Evolutionary conservation across 2,888 invertebrate genomes (phyloP), one percentile per base, ranked within the genome.

Genomic region (Muschampia plurimacula): DNA sequence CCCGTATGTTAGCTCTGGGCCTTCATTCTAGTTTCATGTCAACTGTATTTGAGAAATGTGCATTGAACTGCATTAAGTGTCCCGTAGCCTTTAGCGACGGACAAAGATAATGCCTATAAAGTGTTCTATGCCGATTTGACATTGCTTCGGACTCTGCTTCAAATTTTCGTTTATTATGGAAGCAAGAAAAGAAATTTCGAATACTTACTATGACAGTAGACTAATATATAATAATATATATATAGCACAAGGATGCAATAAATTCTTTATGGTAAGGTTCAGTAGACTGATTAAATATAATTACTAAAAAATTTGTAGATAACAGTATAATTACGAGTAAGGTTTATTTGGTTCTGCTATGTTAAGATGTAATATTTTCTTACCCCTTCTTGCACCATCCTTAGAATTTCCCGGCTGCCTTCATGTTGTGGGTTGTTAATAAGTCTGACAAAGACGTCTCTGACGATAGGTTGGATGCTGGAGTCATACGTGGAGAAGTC

Each of bases 301-400:
- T 32, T 32, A 32, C 32, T 32, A 4, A 32, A 32, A 4, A 32
- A 32, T 32, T 32, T 4, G 32, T 32, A 32, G 32, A 32, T 32
- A 32, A 2, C 2, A 2, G 2, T 4, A 4, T 32, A 32, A 32
- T 2, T 32, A 32, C 32, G 3, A 32, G 32, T 32, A 32, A 41
- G 41, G 7, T 41, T 41, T 41, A 5, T 5, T 41, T 9, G 6
- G 41, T 41, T 41, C 41, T 41, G 41, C 41, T 41, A 41, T 9
- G 41, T 41, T 41, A 41, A 41, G 41, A 41, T 9, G 7, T 65
- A 32, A 46, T 67, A 92, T 22, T 28, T 60, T 12, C 96, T 96
- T 93, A 97, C 97, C 80, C 96, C 97, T 94, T 98, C 98, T 86
- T 98, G 98, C 64, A 98, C 96, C 95, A 97, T 96, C 81, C 96